These are phyloP conservation scores for Arremon aurantiirostris DNA, from an alignment of 2,797 vertebrate species.

Conservation along the genomic window DNA sequence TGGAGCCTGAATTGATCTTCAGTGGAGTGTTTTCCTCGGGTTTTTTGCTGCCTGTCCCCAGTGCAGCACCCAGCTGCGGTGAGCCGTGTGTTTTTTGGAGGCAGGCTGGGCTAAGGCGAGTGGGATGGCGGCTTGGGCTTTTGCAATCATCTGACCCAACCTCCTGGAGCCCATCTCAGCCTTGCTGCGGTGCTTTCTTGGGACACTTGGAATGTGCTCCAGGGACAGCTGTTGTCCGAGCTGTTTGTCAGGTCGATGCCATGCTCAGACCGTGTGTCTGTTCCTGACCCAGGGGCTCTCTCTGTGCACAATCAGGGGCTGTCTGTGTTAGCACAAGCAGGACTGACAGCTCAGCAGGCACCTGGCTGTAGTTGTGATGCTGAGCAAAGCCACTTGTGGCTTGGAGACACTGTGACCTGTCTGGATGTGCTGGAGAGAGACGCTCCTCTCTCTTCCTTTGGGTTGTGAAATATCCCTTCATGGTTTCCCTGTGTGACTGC, in stretches of 20 bases:
- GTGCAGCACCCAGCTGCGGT: background rate
- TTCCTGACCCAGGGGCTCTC: background rate
- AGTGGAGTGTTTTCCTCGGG: background rate
- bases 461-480: background rate
- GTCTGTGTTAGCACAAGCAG: background rate
- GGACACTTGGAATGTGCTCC: background rate
- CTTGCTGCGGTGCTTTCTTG: background rate
- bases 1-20: background rate
- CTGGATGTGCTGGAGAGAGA: background rate
- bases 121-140: background rate
- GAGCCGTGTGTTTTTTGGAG: background rate
- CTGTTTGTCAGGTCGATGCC: background rate
- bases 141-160: background rate
- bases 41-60: background rate
- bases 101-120: background rate
- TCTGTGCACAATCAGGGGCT: background rate
- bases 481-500: background rate
- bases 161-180: background rate
- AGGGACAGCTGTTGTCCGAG: background rate
- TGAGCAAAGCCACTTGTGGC: background rate
- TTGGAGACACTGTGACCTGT: background rate
- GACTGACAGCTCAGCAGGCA: background rate
- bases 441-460: background rate
- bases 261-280: rapidly evolving
- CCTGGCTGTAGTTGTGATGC: background rate